Evolutionary conservation across 2,113 vertebrate genomes (phyloP).

Genomic region (Microtus pennsylvanicus): DNA sequence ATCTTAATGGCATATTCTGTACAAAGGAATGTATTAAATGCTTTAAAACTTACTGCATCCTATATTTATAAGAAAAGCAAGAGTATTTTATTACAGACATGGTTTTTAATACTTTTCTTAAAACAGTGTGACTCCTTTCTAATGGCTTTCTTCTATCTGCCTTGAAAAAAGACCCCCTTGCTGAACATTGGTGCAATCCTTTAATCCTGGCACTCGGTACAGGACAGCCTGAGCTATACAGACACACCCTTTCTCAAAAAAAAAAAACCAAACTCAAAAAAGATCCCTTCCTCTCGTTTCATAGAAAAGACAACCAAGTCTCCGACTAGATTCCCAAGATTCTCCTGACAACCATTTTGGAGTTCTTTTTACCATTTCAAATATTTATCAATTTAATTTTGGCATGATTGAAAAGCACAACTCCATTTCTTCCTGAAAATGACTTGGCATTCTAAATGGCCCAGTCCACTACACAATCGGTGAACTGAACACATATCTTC

Average conservation of each 20-base stretch:
- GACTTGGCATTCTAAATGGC: background rate
- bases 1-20: background rate
- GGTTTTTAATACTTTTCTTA: background rate
- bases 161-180: background rate
- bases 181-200: no score
- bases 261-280: background rate
- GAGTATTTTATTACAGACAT: background rate
- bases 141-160: background rate
- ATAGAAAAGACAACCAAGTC: background rate
- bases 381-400: background rate
- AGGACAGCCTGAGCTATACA: no score
- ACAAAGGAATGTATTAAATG: background rate
- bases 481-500: conserved; percentile 3
- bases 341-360: background rate
- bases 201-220: no score
- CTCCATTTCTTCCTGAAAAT: background rate
- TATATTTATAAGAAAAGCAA: background rate
- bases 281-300: background rate
- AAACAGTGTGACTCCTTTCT: background rate
- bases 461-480: background rate
- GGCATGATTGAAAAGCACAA: background rate
- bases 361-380: background rate
- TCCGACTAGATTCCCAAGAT: background rate
- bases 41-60: background rate
- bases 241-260: no score